Conservation (phyloP, 2,797 vertebrate species). For the Spea hammondii region DNA sequence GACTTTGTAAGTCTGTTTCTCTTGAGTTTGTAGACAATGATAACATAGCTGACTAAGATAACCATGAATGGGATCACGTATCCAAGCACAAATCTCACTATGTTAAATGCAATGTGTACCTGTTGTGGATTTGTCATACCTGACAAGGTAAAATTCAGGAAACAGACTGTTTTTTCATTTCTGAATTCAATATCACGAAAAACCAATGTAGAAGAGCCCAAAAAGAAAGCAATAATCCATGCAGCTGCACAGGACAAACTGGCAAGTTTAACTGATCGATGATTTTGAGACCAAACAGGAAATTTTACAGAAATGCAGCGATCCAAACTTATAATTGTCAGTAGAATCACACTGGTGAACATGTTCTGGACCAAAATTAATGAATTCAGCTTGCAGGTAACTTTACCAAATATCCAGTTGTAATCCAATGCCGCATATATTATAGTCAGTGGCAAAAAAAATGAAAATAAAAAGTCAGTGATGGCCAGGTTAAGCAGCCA, state of each 20-base stretch:
- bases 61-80: conserved; percentile 79
- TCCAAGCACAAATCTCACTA: conserved; percentile 75
- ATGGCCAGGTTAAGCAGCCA: conserved; percentile 91
- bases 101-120: conserved; percentile 61
- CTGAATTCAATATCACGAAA: conserved; percentile 68
- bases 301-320: conserved; percentile 84
- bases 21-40: conserved; percentile 78
- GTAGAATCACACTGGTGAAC: conserved; percentile 91
- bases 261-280: conserved; percentile 74
- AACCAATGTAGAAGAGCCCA: conserved; percentile 78
- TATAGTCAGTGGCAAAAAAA: conserved; percentile 81
- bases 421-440: conserved; percentile 66
- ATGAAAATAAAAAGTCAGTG: conserved; percentile 87
- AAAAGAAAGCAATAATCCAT: conserved; percentile 72
- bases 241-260: conserved; percentile 64
- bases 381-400: conserved; percentile 84
- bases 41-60: conserved; percentile 80
- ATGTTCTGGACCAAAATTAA: conserved; percentile 88
- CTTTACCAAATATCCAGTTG: conserved; percentile 83
- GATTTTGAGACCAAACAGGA: conserved; percentile 93
- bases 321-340: conserved; percentile 87
- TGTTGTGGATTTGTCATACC: not conserved
- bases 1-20: conserved; percentile 79
- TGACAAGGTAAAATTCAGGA: conserved; percentile 72
- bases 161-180: conserved; percentile 65